Evolutionary conservation across 2,888 invertebrate species (phyloP).

Genomic region (Cerceris rybyensis): DNA sequence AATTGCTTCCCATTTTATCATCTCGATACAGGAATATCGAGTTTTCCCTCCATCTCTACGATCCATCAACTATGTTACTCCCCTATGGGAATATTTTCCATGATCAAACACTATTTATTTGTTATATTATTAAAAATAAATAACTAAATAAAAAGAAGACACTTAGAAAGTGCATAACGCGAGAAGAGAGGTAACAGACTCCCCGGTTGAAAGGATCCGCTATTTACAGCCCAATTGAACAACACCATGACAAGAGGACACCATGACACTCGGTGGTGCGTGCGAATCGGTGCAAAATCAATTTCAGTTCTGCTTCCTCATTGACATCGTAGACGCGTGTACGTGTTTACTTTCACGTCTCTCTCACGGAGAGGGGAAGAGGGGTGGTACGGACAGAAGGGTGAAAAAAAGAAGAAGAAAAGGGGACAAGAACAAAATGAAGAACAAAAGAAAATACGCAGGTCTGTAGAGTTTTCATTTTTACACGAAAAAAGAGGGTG

Average conservation of each 20-base stretch:
- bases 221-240: slow-evolving; percentile 67
- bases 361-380: slow-evolving; percentile 62
- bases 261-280: slow-evolving; percentile 78
- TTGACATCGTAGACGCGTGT: slow-evolving; percentile 56
- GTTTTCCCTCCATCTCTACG: background rate
- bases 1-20: background rate
- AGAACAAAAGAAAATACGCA: no score
- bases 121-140: background rate
- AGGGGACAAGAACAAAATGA: no score
- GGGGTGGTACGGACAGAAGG: background rate
- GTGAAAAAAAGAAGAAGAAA: slow-evolving; percentile 5
- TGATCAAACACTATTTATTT: background rate
- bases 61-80: no score
- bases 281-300: slow-evolving; percentile 87
- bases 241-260: slow-evolving; percentile 64
- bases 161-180: background rate
- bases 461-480: background rate
- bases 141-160: background rate
- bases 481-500: slow-evolving; percentile 13
- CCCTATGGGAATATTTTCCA: no score
- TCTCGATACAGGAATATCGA: background rate
- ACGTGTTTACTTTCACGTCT: slow-evolving; percentile 77
- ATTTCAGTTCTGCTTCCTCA: slow-evolving; percentile 67
- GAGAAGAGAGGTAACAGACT: slow-evolving; percentile 50
- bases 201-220: slow-evolving; percentile 53